phyloP scores from a whole-genome alignment of 2,797 vertebrate genomes.

The Petrocephalus sullivani region DNA sequence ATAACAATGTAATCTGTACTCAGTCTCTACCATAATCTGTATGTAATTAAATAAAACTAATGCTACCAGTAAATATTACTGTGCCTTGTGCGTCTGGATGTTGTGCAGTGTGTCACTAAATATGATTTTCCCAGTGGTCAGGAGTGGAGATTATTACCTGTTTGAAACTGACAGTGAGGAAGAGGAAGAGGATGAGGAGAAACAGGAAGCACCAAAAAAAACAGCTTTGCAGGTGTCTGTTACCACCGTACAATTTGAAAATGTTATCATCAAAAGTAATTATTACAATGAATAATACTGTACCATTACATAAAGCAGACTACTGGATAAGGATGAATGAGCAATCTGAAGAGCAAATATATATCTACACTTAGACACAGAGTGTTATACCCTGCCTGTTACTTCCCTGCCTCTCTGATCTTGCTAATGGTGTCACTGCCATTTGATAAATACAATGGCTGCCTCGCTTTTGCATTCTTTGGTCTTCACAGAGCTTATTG shows the following conservation, averaged over 20 bases:
- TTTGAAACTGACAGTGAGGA: conserved; percentile 96
- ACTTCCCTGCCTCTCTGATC: too few species aligned
- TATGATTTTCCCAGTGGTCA: conserved; percentile 73
- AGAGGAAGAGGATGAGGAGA: conserved; percentile 77
- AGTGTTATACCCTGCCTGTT: too few species aligned
- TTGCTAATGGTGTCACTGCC: too few species aligned
- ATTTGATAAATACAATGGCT: too few species aligned
- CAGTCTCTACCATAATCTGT: not conserved
- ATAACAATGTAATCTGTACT: conserved; percentile 25
- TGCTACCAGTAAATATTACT: not conserved
- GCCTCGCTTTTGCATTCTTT: too few species aligned
- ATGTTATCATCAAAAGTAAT: not conserved
- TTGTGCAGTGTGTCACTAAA: conserved; percentile 10
- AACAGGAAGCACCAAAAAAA: conserved; percentile 70
- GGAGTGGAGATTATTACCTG: conserved; percentile 96
- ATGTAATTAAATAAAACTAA: not conserved
- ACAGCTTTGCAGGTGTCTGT: conserved; percentile 73
- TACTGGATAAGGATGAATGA: not conserved
- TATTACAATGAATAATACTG: not conserved
- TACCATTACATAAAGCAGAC: not conserved
- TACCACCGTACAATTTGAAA: not conserved
- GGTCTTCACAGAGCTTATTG: too few species aligned
- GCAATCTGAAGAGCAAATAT: too few species aligned
- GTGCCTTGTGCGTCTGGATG: not conserved
- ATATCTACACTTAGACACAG: too few species aligned